These are phyloP conservation scores for Monomorium pharaonis DNA, from an alignment of 1,140 invertebrate species.

Conservation along the genomic window DNA sequence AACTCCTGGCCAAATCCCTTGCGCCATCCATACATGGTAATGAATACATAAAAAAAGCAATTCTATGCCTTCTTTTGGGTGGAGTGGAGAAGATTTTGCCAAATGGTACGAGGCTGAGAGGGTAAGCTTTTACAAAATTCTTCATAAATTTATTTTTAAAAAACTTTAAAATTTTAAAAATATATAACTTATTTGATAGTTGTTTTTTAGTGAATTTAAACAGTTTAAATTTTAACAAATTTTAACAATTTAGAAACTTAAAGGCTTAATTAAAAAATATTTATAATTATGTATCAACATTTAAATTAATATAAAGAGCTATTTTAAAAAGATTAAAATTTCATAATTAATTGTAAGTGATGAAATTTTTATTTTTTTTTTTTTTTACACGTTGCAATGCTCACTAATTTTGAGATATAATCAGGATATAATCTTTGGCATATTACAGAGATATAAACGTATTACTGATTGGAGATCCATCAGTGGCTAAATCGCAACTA, in stretches of 20 bases:
- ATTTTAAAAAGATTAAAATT: not conserved
- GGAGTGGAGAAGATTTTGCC: slow-evolving; percentile 98
- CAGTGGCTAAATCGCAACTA: slow-evolving; percentile 99
- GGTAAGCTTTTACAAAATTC: slow-evolving; percentile 85
- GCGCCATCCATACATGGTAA: slow-evolving; percentile 99
- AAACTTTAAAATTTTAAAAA: not conserved
- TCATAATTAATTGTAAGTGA: not conserved
- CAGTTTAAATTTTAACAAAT: not conserved
- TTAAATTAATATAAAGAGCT: not conserved
- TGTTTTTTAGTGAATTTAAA: not conserved
- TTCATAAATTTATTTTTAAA: not conserved
- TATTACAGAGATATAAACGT: slow-evolving; percentile 96
- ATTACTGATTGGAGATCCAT: slow-evolving; percentile 98
- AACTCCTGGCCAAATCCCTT: slow-evolving; percentile 95
- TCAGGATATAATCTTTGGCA: not conserved
- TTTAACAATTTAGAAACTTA: not conserved
- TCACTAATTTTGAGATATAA: not conserved
- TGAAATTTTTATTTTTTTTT: not conserved
- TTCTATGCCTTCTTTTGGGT: slow-evolving; percentile 97
- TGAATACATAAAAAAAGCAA: slow-evolving; percentile 98
- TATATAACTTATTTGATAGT: not conserved
- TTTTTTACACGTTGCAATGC: not conserved
- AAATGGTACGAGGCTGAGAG: slow-evolving; percentile 98
- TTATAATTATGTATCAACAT: not conserved
- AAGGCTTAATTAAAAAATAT: not conserved